phyloP scores from a whole-genome alignment of 1,140 invertebrate species.

The Asobara japonica region DNA sequence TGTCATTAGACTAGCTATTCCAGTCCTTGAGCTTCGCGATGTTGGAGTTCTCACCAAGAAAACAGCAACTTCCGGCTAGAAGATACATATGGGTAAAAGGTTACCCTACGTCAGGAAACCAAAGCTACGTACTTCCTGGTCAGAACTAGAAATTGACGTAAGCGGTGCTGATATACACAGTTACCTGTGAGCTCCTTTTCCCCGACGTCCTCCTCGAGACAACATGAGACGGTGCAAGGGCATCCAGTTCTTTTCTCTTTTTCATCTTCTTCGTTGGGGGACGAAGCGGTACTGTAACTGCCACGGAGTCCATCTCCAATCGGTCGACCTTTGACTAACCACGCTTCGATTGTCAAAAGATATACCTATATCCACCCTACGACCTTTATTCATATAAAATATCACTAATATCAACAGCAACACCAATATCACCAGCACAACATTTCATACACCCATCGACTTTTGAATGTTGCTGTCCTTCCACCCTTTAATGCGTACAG shows the following conservation, averaged over 20 bases:
- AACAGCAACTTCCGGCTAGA: no score
- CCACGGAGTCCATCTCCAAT: slow-evolving; percentile 63
- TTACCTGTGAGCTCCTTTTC: slow-evolving; percentile 63
- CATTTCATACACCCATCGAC: no score
- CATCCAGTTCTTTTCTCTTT: slow-evolving; percentile 69
- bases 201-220: slow-evolving; percentile 57
- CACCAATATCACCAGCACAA: neutral
- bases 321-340: neutral
- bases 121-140: no score
- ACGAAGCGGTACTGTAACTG: slow-evolving; percentile 63
- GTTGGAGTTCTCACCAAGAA: no score
- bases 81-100: no score
- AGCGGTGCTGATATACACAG: slow-evolving; percentile 29
- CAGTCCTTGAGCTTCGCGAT: neutral
- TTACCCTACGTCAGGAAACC: no score
- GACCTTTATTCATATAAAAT: neutral
- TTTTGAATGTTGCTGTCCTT: no score
- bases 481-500: no score
- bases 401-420: no score
- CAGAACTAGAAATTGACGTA: neutral
- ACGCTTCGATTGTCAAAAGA: neutral
- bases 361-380: neutral
- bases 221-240: slow-evolving; percentile 60
- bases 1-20: neutral
- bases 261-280: slow-evolving; percentile 69